Conservation (phyloP, 2,113 vertebrate species). For the Ammodramus savannarum region DNA sequence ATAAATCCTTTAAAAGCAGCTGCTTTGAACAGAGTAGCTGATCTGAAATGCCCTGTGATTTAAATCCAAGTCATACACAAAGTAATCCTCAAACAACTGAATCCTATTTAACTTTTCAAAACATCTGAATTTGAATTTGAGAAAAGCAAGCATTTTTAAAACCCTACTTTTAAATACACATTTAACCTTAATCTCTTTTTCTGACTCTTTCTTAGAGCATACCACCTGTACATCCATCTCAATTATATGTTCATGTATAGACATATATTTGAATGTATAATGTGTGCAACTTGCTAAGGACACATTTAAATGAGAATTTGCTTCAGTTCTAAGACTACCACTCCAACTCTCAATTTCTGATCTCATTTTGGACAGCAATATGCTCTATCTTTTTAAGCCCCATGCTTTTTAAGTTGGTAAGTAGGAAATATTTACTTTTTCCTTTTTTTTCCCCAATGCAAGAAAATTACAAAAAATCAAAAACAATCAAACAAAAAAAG, state of each 20-base stretch:
- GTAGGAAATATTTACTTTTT: not conserved
- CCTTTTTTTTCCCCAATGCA: not conserved
- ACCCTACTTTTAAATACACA: not conserved
- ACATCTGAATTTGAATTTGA: slow-evolving; percentile 38
- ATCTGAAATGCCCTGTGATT: slow-evolving; percentile 50
- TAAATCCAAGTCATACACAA: slow-evolving; percentile 59
- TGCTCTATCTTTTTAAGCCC: not conserved
- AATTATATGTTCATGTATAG: not conserved
- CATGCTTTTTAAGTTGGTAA: not conserved
- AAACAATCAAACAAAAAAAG: not conserved
- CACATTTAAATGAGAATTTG: not conserved
- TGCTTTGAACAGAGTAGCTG: not conserved
- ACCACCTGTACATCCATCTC: not conserved
- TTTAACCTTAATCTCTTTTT: slow-evolving; percentile 49
- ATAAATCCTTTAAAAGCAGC: slow-evolving; percentile 43
- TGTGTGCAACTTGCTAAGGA: not conserved
- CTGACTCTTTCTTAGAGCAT: not conserved
- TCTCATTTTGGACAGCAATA: not conserved
- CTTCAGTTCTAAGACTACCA: not conserved
- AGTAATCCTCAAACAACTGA: slow-evolving; percentile 60
- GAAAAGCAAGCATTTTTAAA: slow-evolving; percentile 28
- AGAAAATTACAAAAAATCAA: not conserved
- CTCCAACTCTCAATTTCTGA: not conserved
- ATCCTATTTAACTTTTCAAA: slow-evolving; percentile 59
- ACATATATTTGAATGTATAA: slow-evolving; percentile 26